These are phyloP conservation scores for Acrobasis repandana DNA, from an alignment of 2,888 invertebrate species.

Conservation along the genomic window DNA sequence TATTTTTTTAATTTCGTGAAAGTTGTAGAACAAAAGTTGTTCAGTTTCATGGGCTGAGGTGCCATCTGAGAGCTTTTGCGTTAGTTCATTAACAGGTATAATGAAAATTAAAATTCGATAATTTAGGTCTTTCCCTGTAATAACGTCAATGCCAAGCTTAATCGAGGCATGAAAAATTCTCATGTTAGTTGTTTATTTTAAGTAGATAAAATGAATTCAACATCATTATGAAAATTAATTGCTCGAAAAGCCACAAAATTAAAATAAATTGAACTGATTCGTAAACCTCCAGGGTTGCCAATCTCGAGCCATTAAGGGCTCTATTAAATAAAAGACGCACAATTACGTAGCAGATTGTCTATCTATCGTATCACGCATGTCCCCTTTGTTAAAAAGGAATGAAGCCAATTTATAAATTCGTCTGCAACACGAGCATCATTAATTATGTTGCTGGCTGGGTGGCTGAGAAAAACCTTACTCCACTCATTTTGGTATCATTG, in stretches of 20 bases:
- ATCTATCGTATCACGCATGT: slow-evolving; percentile 68
- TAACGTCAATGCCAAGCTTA: no score
- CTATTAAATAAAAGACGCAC: slow-evolving; percentile 29
- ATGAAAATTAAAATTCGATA: no score
- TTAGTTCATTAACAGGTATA: no score
- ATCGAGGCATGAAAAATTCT: no score
- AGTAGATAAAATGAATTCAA: no score
- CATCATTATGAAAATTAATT: no score
- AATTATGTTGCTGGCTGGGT: slow-evolving; percentile 84
- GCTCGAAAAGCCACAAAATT: background rate
- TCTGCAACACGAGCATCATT: slow-evolving; percentile 79
- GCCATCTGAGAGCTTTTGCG: no score
- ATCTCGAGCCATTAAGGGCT: slow-evolving; percentile 10
- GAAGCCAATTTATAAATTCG: slow-evolving; percentile 81
- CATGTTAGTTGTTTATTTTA: no score
- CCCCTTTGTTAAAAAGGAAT: slow-evolving; percentile 74
- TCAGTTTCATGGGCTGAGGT: no score
- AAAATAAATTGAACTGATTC: background rate
- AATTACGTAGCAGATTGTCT: slow-evolving; percentile 58
- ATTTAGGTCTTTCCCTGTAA: no score
- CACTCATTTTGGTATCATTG: slow-evolving; percentile 80
- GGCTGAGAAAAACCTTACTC: slow-evolving; percentile 82
- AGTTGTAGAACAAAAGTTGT: no score
- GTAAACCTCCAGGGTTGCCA: background rate
- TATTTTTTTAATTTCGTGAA: no score